Conservation (phyloP, 2,113 vertebrate genomes). For the Fregata magnificens region DNA sequence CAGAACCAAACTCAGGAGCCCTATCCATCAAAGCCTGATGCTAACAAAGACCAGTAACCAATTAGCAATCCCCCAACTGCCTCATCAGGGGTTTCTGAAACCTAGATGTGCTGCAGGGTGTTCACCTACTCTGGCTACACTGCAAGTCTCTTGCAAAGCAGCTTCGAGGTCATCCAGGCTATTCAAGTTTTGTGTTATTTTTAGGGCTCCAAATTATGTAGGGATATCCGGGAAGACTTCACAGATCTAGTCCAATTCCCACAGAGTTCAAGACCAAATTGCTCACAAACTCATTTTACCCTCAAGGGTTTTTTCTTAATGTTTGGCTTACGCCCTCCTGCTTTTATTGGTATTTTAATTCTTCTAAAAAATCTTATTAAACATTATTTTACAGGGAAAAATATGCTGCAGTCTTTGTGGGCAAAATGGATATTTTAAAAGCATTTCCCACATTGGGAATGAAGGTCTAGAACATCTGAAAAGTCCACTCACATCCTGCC, state of each 20-base stretch:
- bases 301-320: slow-evolving; percentile 12
- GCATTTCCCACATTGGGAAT: background rate
- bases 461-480: background rate
- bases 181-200: slow-evolving; percentile 8
- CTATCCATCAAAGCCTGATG: background rate
- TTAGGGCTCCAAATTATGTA: slow-evolving; percentile 5
- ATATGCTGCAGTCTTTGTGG: background rate
- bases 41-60: background rate
- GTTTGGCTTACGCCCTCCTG: slow-evolving; percentile 22
- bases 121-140: background rate
- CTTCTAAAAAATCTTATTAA: background rate
- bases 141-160: background rate
- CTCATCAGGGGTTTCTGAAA: background rate
- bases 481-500: background rate
- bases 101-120: background rate
- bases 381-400: background rate
- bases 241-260: slow-evolving; percentile 36
- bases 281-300: slow-evolving; percentile 18
- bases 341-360: slow-evolving; percentile 22
- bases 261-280: slow-evolving; percentile 30
- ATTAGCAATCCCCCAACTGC: background rate
- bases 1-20: background rate
- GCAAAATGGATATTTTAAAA: background rate
- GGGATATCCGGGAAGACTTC: slow-evolving; percentile 51
- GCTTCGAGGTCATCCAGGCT: background rate